These are phyloP conservation scores for Ivindomyrus marchei DNA, from an alignment of 2,113 vertebrate genomes.

Conservation along the genomic window DNA sequence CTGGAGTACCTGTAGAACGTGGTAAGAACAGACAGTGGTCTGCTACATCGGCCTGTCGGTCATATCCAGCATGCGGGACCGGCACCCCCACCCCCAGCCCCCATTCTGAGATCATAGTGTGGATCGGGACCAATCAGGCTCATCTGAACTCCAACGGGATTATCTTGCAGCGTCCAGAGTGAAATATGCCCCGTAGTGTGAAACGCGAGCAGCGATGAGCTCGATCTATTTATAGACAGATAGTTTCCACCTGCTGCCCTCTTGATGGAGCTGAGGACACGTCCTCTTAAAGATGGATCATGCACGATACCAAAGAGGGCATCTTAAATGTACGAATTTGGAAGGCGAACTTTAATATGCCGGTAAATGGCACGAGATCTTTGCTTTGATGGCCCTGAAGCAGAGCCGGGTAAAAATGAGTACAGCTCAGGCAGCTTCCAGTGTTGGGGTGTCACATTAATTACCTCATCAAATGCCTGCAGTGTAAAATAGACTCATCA, in stretches of 20 bases:
- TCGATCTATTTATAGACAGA: conserved; percentile 1
- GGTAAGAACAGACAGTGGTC: not conserved
- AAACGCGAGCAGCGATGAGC: not conserved
- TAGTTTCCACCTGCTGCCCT: not conserved
- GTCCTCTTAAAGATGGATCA: not conserved
- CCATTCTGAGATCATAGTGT: not conserved
- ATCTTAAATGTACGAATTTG: not conserved
- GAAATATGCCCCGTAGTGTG: not conserved
- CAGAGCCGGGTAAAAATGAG: not conserved
- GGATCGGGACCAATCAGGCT: not conserved
- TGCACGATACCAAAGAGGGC: not conserved
- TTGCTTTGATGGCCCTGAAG: not conserved
- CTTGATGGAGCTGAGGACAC: not conserved
- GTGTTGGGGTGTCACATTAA: not conserved
- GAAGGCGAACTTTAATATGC: not conserved
- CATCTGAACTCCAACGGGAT: not conserved
- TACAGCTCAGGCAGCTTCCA: not conserved
- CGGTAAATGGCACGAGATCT: not conserved
- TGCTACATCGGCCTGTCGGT: not conserved
- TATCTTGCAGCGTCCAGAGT: not conserved
- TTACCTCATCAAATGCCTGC: not conserved
- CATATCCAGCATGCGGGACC: not conserved
- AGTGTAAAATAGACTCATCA: not conserved
- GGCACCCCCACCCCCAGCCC: not conserved
- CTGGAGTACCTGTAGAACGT: not conserved